Conservation (phyloP, 2,888 invertebrate species). For the Cryptus viduatorius region DNA sequence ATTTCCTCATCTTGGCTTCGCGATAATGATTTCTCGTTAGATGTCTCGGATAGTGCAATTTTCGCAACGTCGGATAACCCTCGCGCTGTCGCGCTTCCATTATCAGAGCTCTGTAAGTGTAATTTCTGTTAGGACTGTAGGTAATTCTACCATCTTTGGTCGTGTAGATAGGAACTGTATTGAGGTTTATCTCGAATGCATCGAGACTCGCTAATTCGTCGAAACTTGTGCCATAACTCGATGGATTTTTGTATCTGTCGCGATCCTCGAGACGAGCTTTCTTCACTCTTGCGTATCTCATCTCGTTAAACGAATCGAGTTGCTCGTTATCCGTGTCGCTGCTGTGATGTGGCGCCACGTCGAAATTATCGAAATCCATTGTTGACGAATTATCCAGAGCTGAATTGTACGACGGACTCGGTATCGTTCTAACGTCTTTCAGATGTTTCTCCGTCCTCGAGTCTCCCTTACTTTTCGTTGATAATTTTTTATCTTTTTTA, state of each 20-base stretch:
- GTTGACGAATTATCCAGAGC: slow-evolving; percentile 69
- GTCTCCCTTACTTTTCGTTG: neutral
- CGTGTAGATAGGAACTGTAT: slow-evolving; percentile 82
- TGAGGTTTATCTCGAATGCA: slow-evolving; percentile 72
- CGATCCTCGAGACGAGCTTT: slow-evolving; percentile 58
- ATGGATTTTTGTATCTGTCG: slow-evolving; percentile 61
- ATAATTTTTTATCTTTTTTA: neutral
- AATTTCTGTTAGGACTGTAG: slow-evolving; percentile 82
- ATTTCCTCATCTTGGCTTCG: slow-evolving; percentile 16
- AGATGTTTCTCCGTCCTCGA: slow-evolving; percentile 4
- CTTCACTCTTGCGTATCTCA: slow-evolving; percentile 55
- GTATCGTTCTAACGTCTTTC: slow-evolving; percentile 47
- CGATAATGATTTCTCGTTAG: slow-evolving; percentile 33
- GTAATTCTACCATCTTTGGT: slow-evolving; percentile 84
- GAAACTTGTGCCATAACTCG: slow-evolving; percentile 32
- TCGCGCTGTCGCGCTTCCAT: slow-evolving; percentile 79
- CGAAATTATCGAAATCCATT: slow-evolving; percentile 75
- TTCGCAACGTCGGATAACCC: slow-evolving; percentile 54
- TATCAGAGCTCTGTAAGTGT: slow-evolving; percentile 79
- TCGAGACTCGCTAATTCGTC: slow-evolving; percentile 55
- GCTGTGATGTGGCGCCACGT: slow-evolving; percentile 73
- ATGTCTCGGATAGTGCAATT: slow-evolving; percentile 62
- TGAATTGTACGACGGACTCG: slow-evolving; percentile 58
- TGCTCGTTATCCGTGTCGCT: slow-evolving; percentile 58
- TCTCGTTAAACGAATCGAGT: slow-evolving; percentile 35